Conservation (phyloP, 2,888 invertebrate species). For the Eristalis pertinax region DNA sequence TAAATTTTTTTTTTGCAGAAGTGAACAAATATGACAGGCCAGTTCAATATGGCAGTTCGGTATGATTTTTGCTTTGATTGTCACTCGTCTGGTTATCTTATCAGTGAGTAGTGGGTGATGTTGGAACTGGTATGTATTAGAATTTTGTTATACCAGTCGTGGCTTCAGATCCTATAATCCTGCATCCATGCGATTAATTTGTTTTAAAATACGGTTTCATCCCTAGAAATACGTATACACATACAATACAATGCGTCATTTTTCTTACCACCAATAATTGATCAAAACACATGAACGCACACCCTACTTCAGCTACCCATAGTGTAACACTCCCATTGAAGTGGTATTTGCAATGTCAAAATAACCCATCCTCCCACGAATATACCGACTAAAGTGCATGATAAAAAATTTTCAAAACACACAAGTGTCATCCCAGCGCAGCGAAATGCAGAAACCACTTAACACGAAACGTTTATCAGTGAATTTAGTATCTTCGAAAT, state of each 20-base stretch:
- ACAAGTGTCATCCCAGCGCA: constrained; percentile 48
- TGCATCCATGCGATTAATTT: no score
- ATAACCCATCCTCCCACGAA: constrained; percentile 17
- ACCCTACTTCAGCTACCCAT: neutral
- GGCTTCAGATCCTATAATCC: no score
- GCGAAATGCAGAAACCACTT: constrained; percentile 52
- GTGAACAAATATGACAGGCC: constrained; percentile 52
- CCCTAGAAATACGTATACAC: no score
- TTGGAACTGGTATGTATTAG: neutral
- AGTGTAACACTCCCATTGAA: constrained; percentile 14
- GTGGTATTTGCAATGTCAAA: constrained; percentile 2
- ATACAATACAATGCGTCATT: no score
- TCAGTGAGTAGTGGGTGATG: neutral
- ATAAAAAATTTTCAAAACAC: constrained; percentile 41
- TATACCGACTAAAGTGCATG: constrained; percentile 33
- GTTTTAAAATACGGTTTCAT: no score
- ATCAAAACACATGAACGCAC: neutral
- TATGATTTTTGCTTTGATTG: neutral
- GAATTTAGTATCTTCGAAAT: constrained; percentile 11
- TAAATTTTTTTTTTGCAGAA: constrained; percentile 57
- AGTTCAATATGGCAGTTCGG: constrained; percentile 40
- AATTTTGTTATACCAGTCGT: no score
- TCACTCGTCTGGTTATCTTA: neutral
- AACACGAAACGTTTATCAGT: constrained; percentile 45
- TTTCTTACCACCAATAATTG: no score